Conservation (phyloP, 2,888 invertebrate genomes). For the Melolontha melolontha region DNA sequence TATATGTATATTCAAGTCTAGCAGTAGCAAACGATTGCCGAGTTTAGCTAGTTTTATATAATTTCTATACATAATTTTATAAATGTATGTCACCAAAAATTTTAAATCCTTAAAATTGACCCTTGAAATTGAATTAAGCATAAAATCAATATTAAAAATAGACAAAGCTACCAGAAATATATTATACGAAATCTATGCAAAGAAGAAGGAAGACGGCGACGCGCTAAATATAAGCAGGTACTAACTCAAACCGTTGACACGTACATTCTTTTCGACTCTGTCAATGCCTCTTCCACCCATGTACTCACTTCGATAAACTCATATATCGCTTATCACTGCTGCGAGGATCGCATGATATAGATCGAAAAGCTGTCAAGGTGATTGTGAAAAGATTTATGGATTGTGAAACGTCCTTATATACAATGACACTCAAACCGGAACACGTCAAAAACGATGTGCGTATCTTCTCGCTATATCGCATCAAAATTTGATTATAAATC, state of each 20-base stretch:
- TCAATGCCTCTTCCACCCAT: neutral
- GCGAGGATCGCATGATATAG: neutral
- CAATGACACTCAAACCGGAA: slow-evolving; percentile 34
- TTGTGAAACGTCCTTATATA: slow-evolving; percentile 11
- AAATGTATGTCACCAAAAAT: too few relatives aligned
- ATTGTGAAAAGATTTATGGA: slow-evolving; percentile 33
- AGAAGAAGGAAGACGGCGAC: neutral
- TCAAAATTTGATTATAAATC: slow-evolving; percentile 28
- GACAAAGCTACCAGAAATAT: neutral
- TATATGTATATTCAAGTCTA: too few relatives aligned
- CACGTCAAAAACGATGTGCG: too few relatives aligned
- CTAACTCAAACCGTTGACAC: slow-evolving; percentile 27
- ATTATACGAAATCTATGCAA: neutral
- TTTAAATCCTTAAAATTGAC: too few relatives aligned
- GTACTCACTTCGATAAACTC: neutral
- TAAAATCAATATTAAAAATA: too few relatives aligned
- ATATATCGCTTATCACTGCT: slow-evolving; percentile 15
- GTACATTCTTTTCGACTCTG: slow-evolving; percentile 11
- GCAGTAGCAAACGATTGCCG: too few relatives aligned
- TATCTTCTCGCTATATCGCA: slow-evolving; percentile 29
- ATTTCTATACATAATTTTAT: too few relatives aligned
- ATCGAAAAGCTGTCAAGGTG: slow-evolving; percentile 24
- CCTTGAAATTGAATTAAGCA: too few relatives aligned
- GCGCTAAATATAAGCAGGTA: slow-evolving; percentile 25
- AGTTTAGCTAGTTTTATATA: too few relatives aligned